A percentile compares a stretch with the other conserved stretches of the same genome.
Conservation (phyloP, 2,113 vertebrate genomes). For the Bucco capensis region DNA sequence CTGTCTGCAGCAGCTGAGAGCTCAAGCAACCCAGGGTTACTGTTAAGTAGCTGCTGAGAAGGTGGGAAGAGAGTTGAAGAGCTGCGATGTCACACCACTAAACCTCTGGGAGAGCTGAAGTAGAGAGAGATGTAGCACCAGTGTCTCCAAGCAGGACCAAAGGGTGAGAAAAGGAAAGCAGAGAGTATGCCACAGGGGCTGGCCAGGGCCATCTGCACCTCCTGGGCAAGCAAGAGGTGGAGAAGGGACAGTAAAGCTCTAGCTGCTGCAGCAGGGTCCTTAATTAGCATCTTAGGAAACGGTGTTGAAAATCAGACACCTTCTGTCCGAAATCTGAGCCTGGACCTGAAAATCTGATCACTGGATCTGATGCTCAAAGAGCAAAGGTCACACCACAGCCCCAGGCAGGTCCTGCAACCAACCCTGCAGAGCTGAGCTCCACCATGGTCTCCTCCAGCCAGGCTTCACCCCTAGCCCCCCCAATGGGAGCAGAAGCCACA, state of each 20-base stretch:
- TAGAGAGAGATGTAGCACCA: not conserved
- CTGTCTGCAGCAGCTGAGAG: not conserved
- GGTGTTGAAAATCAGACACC: slow-evolving; percentile 18
- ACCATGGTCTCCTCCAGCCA: not conserved
- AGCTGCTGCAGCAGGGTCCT: not conserved
- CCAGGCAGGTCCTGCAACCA: not conserved
- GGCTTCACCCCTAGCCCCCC: not conserved
- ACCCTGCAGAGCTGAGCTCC: accelerated
- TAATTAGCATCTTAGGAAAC: slow-evolving; percentile 32
- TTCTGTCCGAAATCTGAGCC: slow-evolving; percentile 47
- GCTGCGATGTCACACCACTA: accelerated
- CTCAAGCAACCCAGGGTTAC: not conserved
- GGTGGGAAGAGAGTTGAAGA: not conserved
- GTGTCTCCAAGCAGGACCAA: not conserved
- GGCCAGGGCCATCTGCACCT: not conserved
- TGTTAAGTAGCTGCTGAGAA: not conserved
- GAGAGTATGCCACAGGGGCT: not conserved
- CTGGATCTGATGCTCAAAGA: not conserved
- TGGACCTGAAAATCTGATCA: not conserved
- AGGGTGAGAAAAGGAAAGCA: not conserved
- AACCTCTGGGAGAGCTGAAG: not conserved
- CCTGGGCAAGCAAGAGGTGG: not conserved
- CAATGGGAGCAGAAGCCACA: not conserved
- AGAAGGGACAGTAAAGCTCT: slow-evolving; percentile 33
- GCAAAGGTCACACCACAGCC: not conserved